A percentile compares a stretch with the other conserved stretches of the same genome.
Evolutionary conservation across 2,888 invertebrate species (phyloP).

Genomic region (Dendrolimus houi): DNA sequence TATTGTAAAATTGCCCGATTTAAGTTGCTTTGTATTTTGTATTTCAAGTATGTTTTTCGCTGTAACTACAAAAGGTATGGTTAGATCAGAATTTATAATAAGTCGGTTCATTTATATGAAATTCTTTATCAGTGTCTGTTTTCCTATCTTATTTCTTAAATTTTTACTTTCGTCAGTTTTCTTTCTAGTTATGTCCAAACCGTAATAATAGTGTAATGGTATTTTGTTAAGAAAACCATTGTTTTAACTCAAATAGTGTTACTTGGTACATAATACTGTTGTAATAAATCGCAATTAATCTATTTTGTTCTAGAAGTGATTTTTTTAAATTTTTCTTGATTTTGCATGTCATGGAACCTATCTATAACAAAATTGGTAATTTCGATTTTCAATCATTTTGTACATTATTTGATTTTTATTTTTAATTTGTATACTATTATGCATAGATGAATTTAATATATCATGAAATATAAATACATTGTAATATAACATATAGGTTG

Average conservation of each 20-base stretch:
- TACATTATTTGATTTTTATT: background rate
- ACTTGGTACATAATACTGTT: too few species aligned
- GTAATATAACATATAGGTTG: too few species aligned
- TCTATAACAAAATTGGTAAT: slow-evolving; percentile 38
- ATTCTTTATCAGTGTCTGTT: slow-evolving; percentile 13
- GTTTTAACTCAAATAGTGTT: too few species aligned
- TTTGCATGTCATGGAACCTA: slow-evolving; percentile 32
- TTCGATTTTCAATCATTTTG: slow-evolving; percentile 21
- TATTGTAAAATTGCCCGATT: too few species aligned
- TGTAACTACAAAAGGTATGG: too few species aligned
- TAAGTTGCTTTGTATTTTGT: too few species aligned
- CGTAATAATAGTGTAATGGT: too few species aligned
- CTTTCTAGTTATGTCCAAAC: slow-evolving; percentile 1
- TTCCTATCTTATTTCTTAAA: background rate
- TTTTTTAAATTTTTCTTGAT: slow-evolving; percentile 14
- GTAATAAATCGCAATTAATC: slow-evolving; percentile 23
- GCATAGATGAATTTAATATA: too few species aligned
- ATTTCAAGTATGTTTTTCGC: too few species aligned
- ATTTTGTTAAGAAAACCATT: too few species aligned
- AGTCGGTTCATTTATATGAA: slow-evolving; percentile 16
- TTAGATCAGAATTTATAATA: background rate
- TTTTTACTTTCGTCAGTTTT: slow-evolving; percentile 1
- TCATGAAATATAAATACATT: too few species aligned
- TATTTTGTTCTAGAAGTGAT: slow-evolving; percentile 47
- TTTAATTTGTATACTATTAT: too few species aligned